Evolutionary conservation across 2,113 vertebrate species (phyloP), one percentile per base, ranked within the genome.

Genomic region (Osmerus eperlanus): DNA sequence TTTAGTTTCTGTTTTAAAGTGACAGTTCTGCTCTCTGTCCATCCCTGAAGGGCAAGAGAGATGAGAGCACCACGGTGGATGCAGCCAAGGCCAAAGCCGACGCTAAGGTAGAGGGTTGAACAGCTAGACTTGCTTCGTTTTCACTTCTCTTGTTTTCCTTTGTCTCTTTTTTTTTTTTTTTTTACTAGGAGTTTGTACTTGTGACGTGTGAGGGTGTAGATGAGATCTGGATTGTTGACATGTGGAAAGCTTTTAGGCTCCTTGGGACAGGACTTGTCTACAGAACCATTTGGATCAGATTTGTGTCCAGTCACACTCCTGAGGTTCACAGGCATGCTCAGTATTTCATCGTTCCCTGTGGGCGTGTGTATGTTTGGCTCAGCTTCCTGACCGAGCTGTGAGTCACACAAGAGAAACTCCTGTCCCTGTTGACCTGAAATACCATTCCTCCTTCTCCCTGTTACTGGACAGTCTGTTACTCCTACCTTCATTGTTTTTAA

Each of bases 71-170:
- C 4, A 85, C 70, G 63, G 89, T 90, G 58, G 90, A 94, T 32
- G 29, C 85, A 54, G 88, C 89, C 3, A 92, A 94, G 76, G 90
- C 94, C 58, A 94, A 92, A 89, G 89, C 86, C 16, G 93, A 95
- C 36, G 94, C 92, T 1, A 90, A 93, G 92, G 93, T 95, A 70
- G 19, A 23, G 5, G 32, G 32, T 4, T 36, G 32, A 36, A 36
- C 32, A 6, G 32, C 51, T 5, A 58, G 15, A 13, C 21, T 21
- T 23, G 2, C 16, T 19, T 4, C 5, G 21, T n/a, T 60, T 65
- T 65, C n/a, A 4, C 11, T 47, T 13, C 64, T 36, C n/a, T 47
- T 12, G 18, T 65, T 16, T 47, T 32, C 16, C 19, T 65, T 51
- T 65, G 0, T 12, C 18, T 65, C 14, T 12, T 36, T 0, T 18